phyloP scores from a whole-genome alignment of 2,797 vertebrate genomes.

The Phalanger gymnotis region DNA sequence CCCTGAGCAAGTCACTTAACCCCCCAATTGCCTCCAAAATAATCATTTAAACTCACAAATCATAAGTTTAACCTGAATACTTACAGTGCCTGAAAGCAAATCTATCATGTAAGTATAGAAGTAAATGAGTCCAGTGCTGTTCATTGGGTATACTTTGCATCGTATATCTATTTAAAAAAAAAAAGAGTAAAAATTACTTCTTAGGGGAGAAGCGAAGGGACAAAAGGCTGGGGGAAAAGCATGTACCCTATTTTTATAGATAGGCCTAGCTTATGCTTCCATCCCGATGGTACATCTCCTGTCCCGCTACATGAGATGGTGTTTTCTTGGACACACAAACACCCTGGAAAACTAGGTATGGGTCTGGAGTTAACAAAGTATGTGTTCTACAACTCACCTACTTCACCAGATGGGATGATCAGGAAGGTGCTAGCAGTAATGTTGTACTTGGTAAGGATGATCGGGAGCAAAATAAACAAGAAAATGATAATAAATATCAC shows the following conservation, averaged over 20 bases:
- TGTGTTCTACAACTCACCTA: conserved; percentile 66
- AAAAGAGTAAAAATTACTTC: not conserved
- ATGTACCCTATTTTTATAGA: not conserved
- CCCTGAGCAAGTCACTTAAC: not conserved
- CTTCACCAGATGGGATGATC: conserved; percentile 74
- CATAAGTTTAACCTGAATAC: conserved; percentile 68
- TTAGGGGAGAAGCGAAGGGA: not conserved
- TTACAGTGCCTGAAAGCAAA: conserved; percentile 94
- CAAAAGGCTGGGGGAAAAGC: not conserved
- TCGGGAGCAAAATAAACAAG: conserved; percentile 91
- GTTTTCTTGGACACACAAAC: not conserved
- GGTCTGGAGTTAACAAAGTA: not conserved
- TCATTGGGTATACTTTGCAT: conserved; percentile 87
- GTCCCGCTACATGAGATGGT: not conserved
- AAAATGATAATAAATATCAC: conserved; percentile 95
- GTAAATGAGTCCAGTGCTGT: conserved; percentile 87
- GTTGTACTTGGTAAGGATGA: conserved; percentile 84
- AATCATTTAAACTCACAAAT: not conserved
- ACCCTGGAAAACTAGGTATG: not conserved
- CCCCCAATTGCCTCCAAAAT: not conserved
- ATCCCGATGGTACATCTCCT: not conserved
- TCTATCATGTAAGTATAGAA: conserved; percentile 93
- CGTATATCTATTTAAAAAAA: conserved; percentile 81
- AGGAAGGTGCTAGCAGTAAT: conserved; percentile 86
- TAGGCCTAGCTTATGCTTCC: not conserved